phyloP scores from a whole-genome alignment of 1,140 invertebrate genomes.

The Pseudachorutes palmiensis region DNA sequence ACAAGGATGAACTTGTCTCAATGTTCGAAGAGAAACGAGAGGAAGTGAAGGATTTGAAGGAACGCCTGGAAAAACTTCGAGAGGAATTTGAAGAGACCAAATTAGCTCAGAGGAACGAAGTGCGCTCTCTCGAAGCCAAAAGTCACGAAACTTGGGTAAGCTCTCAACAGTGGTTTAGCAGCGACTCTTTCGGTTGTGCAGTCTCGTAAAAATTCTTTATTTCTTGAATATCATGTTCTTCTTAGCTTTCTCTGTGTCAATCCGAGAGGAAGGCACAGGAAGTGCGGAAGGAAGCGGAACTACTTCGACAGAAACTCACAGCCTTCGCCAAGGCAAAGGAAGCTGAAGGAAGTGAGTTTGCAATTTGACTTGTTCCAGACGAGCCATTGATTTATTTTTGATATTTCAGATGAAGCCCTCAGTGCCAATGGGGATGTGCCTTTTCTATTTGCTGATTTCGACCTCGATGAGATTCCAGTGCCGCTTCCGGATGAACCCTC shows the following conservation, averaged over 20 bases:
- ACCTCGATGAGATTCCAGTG: slow-evolving; percentile 18
- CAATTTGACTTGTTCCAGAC: background rate
- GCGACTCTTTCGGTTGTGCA: too few relatives aligned
- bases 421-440: slow-evolving; percentile 26
- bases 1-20: slow-evolving; percentile 33
- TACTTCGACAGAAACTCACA: slow-evolving; percentile 28
- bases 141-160: slow-evolving; percentile 35
- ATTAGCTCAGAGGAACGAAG: slow-evolving; percentile 27
- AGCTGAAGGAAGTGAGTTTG: slow-evolving; percentile 26
- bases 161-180: too few relatives aligned
- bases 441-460: slow-evolving; percentile 15
- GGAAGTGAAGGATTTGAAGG: slow-evolving; percentile 23
- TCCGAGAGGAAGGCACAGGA: slow-evolving; percentile 35
- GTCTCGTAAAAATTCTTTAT: background rate
- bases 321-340: slow-evolving; percentile 31
- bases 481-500: slow-evolving; percentile 24
- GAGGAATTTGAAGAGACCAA: slow-evolving; percentile 34
- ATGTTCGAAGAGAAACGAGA: slow-evolving; percentile 31
- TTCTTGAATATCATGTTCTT: background rate
- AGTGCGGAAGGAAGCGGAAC: slow-evolving; percentile 30
- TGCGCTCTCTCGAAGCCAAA: slow-evolving; percentile 30
- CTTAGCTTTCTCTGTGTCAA: slow-evolving; percentile 35
- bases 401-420: slow-evolving; percentile 13
- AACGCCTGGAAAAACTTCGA: slow-evolving; percentile 27
- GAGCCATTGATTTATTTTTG: slow-evolving; percentile 5